Conservation (phyloP, 2,797 vertebrate species). For the Limosa lapponica region DNA sequence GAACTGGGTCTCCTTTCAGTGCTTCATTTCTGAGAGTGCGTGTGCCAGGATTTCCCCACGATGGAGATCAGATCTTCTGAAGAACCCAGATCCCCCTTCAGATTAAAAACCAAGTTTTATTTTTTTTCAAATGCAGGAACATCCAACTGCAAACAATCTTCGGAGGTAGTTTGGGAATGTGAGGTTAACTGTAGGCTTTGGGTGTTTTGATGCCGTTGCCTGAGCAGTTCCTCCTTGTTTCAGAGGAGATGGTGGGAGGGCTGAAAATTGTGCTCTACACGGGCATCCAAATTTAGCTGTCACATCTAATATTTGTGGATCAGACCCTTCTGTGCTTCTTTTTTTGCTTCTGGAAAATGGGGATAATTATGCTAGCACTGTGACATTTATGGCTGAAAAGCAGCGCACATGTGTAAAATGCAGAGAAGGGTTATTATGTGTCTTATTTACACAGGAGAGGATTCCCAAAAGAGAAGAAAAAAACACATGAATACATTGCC, state of each 20-base stretch:
- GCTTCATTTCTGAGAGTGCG: not conserved
- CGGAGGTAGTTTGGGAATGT: not conserved
- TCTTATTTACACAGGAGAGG: constrained; percentile 56
- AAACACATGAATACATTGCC: not conserved
- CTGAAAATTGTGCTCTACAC: not conserved
- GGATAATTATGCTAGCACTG: constrained; percentile 30
- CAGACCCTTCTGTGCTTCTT: not conserved
- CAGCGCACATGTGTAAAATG: not conserved
- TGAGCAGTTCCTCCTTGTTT: not conserved
- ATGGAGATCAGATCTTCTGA: not conserved
- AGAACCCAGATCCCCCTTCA: not conserved
- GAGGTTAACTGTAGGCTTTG: not conserved
- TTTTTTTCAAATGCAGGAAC: not conserved
- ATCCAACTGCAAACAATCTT: not conserved
- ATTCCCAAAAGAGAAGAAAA: constrained; percentile 51
- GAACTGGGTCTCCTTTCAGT: not conserved
- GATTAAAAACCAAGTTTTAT: not conserved
- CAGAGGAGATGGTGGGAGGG: not conserved
- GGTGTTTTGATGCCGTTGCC: not conserved
- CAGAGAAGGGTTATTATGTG: constrained; percentile 41
- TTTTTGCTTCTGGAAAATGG: not conserved
- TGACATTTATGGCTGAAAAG: constrained; percentile 47
- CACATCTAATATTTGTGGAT: not conserved
- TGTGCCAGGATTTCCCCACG: not conserved
- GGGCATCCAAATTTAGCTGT: not conserved